Evolutionary conservation across 2,113 vertebrate species (phyloP).

Genomic region (Gymnobelideus leadbeateri): DNA sequence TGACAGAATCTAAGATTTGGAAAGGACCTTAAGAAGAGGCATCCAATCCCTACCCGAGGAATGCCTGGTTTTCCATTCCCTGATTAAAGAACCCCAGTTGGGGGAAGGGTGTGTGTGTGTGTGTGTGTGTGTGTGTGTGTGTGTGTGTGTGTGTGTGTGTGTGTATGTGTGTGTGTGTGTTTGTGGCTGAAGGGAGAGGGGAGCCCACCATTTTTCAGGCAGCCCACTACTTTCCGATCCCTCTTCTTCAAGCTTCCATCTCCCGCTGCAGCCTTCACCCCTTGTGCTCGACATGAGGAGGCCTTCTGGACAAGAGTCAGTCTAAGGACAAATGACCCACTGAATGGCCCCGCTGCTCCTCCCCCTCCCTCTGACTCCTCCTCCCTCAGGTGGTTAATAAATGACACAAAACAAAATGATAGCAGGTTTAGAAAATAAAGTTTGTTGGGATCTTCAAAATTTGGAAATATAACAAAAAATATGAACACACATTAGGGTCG

Average conservation of each 20-base stretch:
- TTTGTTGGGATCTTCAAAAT: conserved; percentile 77
- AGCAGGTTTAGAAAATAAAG: conserved; percentile 80
- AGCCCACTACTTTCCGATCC: no score
- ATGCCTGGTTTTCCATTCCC: background rate
- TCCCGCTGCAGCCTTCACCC: background rate
- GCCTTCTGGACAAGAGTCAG: no score
- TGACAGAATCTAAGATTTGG: background rate
- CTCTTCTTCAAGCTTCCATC: background rate
- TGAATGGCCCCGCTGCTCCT: background rate
- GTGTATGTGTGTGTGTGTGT: no score
- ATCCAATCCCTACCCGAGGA: background rate
- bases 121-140: no score
- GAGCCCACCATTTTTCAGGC: no score
- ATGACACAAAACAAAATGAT: conserved; percentile 78
- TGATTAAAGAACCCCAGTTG: background rate
- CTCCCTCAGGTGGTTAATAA: conserved; percentile 59
- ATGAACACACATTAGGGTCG: conserved; percentile 35
- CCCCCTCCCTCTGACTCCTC: background rate
- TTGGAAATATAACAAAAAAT: conserved; percentile 70
- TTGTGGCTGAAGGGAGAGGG: no score
- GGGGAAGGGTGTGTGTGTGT: no score
- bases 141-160: no score
- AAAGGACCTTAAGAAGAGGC: background rate
- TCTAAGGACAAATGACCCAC: no score
- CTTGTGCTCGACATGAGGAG: no score